Evolutionary conservation across 2,888 invertebrate genomes (phyloP).

Genomic region (Anorthoa munda): DNA sequence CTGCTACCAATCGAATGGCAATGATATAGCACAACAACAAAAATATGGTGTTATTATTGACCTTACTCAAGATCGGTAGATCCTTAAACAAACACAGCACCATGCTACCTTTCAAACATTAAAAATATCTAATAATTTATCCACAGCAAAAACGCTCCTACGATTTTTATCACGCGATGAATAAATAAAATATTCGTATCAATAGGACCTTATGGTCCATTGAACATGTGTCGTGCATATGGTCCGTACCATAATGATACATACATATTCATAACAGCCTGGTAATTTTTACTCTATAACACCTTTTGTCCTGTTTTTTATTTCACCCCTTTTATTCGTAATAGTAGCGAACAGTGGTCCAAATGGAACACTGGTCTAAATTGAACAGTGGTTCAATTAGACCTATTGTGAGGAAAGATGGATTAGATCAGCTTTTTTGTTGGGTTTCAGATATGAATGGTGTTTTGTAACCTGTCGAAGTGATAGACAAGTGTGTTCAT

Average conservation of each 20-base stretch:
- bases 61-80: neutral
- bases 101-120: neutral
- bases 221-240: conserved; percentile 85
- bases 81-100: conserved; percentile 34
- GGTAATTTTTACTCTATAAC: conserved; percentile 81
- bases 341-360: conserved; percentile 81
- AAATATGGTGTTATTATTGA: conserved; percentile 26
- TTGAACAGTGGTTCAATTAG: conserved; percentile 81
- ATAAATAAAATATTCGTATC: conserved; percentile 77
- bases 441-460: conserved; percentile 56
- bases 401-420: conserved; percentile 74
- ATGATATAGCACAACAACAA: neutral
- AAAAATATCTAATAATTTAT: conserved; percentile 64
- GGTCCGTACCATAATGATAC: conserved; percentile 71
- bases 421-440: conserved; percentile 71
- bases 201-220: conserved; percentile 84
- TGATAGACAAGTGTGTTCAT: conserved; percentile 54
- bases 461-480: conserved; percentile 53
- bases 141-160: conserved; percentile 75
- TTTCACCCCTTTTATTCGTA: conserved; percentile 80
- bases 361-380: conserved; percentile 81
- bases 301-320: conserved; percentile 82
- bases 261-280: conserved; percentile 83
- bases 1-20: neutral
- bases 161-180: conserved; percentile 75